Base-by-base conservation (phyloP, 2,888 invertebrate genomes). In the Flexamia atlantica region DNA sequence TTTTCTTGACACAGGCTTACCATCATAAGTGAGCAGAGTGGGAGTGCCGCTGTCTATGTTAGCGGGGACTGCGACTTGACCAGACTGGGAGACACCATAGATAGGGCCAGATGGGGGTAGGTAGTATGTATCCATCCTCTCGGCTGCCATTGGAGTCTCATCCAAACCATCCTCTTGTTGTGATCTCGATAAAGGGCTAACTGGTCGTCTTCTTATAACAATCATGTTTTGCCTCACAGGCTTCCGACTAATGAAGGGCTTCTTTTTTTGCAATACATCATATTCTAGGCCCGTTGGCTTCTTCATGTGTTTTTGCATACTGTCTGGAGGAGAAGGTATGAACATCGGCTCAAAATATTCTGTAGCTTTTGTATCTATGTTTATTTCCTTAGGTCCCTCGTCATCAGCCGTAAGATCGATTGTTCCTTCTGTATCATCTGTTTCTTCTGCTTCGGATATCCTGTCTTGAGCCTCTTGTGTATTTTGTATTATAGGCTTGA, bases 341-440 rank as follows among this genome's bases (percentile, higher is more conserved):
- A 96, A 96, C 91, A 96, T 95, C 0, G 96, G 96, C 87, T 95
- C 95, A 88, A 96, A 96, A 70, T 92, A 92, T 89, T 95, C 93
- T 0, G 79, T 79, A n/a, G 93, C 88, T 74, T 86, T 86, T 4
- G 86, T 84, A 53, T 86, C 89, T 7, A 89, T 89, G 82, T 91
- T 91, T 20, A 91, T 91, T 0, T 91, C 90, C 23, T 85, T 89
- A 7, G 89, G 89, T 82, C 91, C 91, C n/a, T 91, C 91, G 0
- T 91, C 90, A 28, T 92, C 90, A 80, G 91, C 90, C 86, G 92
- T 90, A 28, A 84, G 72, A 28, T 83, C 85, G 17, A 86, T 85
- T 12, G 85, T 85, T 76, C 86, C 84, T 87, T 92, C 90, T 88
- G 91, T 92, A 74, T 91, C 91, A 0, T 90, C 89, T 60, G 91